These are phyloP conservation scores for Glaucomys volans DNA, from an alignment of 2,113 vertebrate genomes.

Conservation along the genomic window DNA sequence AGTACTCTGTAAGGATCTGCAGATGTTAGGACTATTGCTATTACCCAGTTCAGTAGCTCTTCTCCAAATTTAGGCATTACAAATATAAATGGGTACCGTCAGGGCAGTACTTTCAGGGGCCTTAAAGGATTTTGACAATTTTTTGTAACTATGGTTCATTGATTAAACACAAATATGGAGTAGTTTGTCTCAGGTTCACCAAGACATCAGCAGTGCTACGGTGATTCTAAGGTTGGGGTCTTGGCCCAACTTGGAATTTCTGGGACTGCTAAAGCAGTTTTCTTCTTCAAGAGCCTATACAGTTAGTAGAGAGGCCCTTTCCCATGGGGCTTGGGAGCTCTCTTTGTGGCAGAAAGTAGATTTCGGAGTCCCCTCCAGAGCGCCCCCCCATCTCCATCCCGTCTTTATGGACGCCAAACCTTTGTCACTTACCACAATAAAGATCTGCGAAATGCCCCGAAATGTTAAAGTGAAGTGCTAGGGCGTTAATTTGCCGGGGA, in stretches of 20 bases:
- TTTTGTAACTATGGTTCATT: not conserved
- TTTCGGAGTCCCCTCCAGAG: not conserved
- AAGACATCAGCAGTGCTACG: not conserved
- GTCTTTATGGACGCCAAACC: not conserved
- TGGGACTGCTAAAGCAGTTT: not conserved
- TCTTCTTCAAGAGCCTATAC: slow-evolving; percentile 10
- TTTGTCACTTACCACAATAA: not conserved
- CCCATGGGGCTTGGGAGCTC: not conserved
- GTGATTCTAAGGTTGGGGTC: not conserved
- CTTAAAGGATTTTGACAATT: slow-evolving; percentile 25
- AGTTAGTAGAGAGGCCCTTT: not conserved
- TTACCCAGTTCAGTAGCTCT: not conserved
- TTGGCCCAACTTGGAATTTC: slow-evolving; percentile 7
- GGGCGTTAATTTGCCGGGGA: not conserved
- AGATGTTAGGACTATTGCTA: slow-evolving; percentile 35
- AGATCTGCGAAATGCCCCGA: not conserved
- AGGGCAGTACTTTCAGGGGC: not conserved
- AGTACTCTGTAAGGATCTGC: not conserved
- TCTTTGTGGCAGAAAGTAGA: slow-evolving; percentile 33
- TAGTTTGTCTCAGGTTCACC: not conserved
- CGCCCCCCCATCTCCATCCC: not conserved
- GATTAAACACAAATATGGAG: slow-evolving; percentile 7
- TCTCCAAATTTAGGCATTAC: not conserved
- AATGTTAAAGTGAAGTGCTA: not conserved
- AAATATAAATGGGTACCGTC: slow-evolving; percentile 15